Conservation (phyloP, 2,888 invertebrate species). For the Tricholauxania praeusta region DNA sequence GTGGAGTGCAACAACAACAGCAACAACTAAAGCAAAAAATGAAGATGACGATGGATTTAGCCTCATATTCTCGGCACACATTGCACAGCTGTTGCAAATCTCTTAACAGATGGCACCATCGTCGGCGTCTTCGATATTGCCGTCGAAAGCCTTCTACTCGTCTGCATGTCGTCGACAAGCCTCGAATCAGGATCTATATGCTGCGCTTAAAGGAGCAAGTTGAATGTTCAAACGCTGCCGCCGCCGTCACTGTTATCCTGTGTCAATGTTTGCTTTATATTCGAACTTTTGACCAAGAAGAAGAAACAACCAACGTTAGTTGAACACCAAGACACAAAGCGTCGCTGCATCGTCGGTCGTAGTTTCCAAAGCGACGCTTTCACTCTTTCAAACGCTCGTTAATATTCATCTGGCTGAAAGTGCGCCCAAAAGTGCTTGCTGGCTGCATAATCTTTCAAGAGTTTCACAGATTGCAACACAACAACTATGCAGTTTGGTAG, state of each 20-base stretch:
- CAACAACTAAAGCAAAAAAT: not conserved
- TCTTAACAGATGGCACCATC: constrained; percentile 25
- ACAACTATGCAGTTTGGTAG: constrained; percentile 20
- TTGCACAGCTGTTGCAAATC: constrained; percentile 25
- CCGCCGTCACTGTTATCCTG: constrained; percentile 42
- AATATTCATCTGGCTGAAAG: constrained; percentile 34
- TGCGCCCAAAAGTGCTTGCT: constrained; percentile 15
- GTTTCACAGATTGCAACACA: constrained; percentile 14
- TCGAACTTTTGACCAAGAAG: constrained; percentile 38
- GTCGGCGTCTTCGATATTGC: not conserved
- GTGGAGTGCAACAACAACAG: constrained; percentile 18
- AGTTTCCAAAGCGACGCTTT: constrained; percentile 11
- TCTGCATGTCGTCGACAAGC: constrained; percentile 27
- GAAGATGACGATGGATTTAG: not conserved
- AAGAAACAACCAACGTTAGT: constrained; percentile 13
- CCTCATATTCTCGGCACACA: constrained; percentile 8
- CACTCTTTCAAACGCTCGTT: constrained; percentile 17
- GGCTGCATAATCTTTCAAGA: constrained; percentile 9
- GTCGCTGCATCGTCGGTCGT: not conserved
- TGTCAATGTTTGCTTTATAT: constrained; percentile 65
- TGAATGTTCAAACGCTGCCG: constrained; percentile 17
- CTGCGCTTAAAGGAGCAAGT: constrained; percentile 10
- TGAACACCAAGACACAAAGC: constrained; percentile 4
- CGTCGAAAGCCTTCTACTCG: not conserved
- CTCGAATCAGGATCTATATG: constrained; percentile 26